phyloP scores from a whole-genome alignment of 2,888 invertebrate genomes.

The Marronus borbonicus region DNA sequence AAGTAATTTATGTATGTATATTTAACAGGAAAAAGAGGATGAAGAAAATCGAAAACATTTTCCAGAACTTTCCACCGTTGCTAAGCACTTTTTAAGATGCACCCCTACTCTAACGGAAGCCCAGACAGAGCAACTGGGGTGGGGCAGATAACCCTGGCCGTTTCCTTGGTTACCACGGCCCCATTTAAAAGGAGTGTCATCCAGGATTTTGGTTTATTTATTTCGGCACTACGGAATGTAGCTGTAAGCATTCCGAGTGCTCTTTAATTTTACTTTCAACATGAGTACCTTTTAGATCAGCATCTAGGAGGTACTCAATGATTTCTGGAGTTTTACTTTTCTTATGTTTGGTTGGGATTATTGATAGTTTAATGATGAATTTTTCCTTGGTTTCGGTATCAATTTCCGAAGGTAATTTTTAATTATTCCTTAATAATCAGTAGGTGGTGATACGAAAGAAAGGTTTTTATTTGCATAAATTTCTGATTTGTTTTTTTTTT shows the following conservation, averaged over 20 bases:
- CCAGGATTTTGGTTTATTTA: too few relatives aligned
- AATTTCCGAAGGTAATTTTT: neutral
- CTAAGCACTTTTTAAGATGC: neutral
- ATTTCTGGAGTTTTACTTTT: neutral
- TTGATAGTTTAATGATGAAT: too few relatives aligned
- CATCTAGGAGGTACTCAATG: neutral
- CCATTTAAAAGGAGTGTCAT: too few relatives aligned
- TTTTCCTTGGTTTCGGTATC: too few relatives aligned
- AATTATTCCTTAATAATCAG: neutral
- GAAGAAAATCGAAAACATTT: too few relatives aligned
- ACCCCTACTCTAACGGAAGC: neutral
- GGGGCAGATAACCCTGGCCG: neutral
- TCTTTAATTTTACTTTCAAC: neutral
- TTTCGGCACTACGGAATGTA: too few relatives aligned
- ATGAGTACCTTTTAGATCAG: constrained; percentile 2
- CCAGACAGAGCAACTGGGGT: neutral
- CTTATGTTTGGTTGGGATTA: neutral
- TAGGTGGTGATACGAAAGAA: neutral
- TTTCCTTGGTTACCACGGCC: neutral
- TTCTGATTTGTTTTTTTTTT: neutral
- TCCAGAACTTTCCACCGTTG: too few relatives aligned
- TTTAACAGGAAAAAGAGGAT: too few relatives aligned
- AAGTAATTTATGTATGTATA: too few relatives aligned
- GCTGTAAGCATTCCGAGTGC: too few relatives aligned
- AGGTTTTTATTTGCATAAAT: too few relatives aligned